These are phyloP conservation scores for Philopedon plagiatum DNA, from an alignment of 2,888 invertebrate species.

Conservation along the genomic window DNA sequence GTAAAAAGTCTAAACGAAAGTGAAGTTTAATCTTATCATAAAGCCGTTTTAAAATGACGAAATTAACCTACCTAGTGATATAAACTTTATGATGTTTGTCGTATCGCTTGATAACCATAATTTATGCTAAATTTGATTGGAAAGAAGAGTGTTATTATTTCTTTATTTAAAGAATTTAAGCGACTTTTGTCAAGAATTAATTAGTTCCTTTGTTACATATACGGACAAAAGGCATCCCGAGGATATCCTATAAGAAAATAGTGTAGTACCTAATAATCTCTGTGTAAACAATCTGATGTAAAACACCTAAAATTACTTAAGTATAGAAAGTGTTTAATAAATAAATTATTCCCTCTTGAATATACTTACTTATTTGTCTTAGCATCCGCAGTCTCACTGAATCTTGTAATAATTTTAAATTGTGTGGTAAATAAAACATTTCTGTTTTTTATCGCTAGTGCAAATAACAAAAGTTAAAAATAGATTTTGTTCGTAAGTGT, in stretches of 20 bases:
- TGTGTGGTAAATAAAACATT: slow-evolving; percentile 54
- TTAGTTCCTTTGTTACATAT: slow-evolving; percentile 5
- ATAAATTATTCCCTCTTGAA: slow-evolving; percentile 27
- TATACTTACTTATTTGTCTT: slow-evolving; percentile 1
- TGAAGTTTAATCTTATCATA: background rate
- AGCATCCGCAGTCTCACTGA: slow-evolving; percentile 1
- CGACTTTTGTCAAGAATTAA: slow-evolving; percentile 12
- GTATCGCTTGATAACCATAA: slow-evolving; percentile 35
- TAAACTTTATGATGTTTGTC: slow-evolving; percentile 40
- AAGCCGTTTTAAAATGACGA: background rate
- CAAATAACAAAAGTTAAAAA: slow-evolving; percentile 58
- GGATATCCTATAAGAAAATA: background rate
- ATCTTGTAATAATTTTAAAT: slow-evolving; percentile 22
- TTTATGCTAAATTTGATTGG: slow-evolving; percentile 41
- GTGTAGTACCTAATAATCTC: background rate
- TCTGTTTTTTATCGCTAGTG: slow-evolving; percentile 55
- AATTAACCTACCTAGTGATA: slow-evolving; percentile 21
- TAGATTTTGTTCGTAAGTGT: slow-evolving; percentile 53
- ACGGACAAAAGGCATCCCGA: background rate
- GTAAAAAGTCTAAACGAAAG: background rate
- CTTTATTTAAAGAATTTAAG: slow-evolving; percentile 16
- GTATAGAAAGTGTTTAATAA: slow-evolving; percentile 47
- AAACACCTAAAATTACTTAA: slow-evolving; percentile 18
- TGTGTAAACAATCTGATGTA: background rate
- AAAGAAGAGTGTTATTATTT: slow-evolving; percentile 23